Evolutionary conservation across 2,797 vertebrate species (phyloP).

Genomic region (Fringilla coelebs): DNA sequence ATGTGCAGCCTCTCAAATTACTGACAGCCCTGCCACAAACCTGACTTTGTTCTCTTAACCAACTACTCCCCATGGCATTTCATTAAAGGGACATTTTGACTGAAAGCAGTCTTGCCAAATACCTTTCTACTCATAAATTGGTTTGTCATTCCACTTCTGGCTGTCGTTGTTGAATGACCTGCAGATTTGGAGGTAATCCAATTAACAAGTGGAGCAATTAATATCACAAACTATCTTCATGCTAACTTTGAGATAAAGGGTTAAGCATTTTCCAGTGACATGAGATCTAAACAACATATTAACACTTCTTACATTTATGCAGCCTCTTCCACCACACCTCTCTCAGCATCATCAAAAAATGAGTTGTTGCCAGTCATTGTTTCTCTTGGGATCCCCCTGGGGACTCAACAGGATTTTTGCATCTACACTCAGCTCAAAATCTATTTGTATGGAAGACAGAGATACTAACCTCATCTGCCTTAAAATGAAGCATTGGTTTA

Average conservation of each 20-base stretch:
- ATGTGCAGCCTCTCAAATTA: conserved; percentile 67
- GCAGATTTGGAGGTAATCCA: conserved; percentile 43
- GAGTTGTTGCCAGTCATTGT: background rate
- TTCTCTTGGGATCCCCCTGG: background rate
- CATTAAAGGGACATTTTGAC: conserved; percentile 68
- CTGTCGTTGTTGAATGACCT: conserved; percentile 10
- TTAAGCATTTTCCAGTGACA: background rate
- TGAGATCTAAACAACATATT: background rate
- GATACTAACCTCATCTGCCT: background rate
- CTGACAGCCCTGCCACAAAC: conserved; percentile 64
- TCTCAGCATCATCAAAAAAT: background rate
- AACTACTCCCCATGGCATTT: conserved; percentile 68
- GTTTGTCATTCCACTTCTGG: conserved; percentile 48
- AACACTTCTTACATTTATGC: background rate
- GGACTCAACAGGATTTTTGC: background rate
- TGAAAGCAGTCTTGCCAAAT: conserved; percentile 61
- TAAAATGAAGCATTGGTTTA: background rate
- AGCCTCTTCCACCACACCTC: background rate
- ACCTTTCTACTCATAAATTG: conserved; percentile 56
- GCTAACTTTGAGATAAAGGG: conserved; percentile 1
- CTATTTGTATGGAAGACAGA: background rate
- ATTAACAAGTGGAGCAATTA: conserved; percentile 21
- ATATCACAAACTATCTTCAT: background rate
- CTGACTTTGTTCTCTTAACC: conserved; percentile 73
- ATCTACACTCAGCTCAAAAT: background rate